phyloP scores from a whole-genome alignment of 2,113 vertebrate genomes.

The Barbus barbus region DNA sequence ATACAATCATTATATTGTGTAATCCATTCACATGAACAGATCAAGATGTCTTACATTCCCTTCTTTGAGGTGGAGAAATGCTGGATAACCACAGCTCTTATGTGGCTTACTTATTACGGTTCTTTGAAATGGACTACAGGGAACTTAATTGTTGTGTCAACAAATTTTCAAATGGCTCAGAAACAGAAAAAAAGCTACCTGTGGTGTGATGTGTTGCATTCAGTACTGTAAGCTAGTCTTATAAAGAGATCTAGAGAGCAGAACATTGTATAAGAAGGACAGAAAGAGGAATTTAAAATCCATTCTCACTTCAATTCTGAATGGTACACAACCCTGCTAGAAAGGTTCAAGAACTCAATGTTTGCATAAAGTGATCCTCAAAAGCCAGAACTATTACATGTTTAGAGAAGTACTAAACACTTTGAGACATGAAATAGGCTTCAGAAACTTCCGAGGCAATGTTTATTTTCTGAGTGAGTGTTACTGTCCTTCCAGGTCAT shows the following conservation, averaged over 20 bases:
- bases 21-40: constrained; percentile 63
- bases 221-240: constrained; percentile 12
- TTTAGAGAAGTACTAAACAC: constrained; percentile 40
- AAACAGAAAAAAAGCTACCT: background rate
- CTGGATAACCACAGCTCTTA: constrained; percentile 66
- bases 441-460: constrained; percentile 23
- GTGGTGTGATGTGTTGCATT: constrained; percentile 31
- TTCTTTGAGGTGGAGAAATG: constrained; percentile 60
- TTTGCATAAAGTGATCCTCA: constrained; percentile 32
- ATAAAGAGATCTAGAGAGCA: background rate
- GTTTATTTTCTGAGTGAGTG: constrained; percentile 35
- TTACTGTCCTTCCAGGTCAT: constrained; percentile 6
- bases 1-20: constrained; percentile 51
- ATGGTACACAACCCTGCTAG: background rate
- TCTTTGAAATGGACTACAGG: constrained; percentile 31
- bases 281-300: background rate
- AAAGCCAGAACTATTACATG: constrained; percentile 10
- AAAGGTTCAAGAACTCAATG: constrained; percentile 29
- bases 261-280: background rate
- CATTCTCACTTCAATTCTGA: constrained; percentile 7
- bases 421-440: constrained; percentile 14
- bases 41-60: constrained; percentile 67
- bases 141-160: constrained; percentile 51
- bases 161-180: constrained; percentile 8
- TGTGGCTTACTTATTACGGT: constrained; percentile 53